These are phyloP conservation scores for Hemaris fuciformis DNA, from an alignment of 2,888 invertebrate genomes.

Conservation along the genomic window DNA sequence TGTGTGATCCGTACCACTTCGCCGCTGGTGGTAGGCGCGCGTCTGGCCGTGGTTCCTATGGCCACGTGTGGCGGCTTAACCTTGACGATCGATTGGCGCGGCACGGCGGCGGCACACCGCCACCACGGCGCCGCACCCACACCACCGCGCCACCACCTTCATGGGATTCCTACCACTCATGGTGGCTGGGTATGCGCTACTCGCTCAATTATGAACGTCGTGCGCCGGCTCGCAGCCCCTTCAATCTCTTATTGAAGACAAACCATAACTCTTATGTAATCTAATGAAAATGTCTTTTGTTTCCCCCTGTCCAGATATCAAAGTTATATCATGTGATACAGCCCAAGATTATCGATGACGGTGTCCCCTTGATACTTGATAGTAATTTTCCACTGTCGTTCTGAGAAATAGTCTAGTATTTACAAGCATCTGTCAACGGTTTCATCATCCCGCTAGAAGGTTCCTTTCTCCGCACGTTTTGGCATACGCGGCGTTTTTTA, in stretches of 20 bases:
- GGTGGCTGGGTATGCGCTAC: not conserved
- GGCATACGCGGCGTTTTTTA: not conserved
- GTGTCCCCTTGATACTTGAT: not conserved
- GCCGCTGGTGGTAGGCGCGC: not conserved
- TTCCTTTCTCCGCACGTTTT: not conserved
- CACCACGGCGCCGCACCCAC: conserved; percentile 51
- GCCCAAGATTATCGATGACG: not conserved
- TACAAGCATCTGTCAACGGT: not conserved
- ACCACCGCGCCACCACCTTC: conserved; percentile 56
- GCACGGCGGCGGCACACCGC: conserved; percentile 48
- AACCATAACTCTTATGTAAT: no score
- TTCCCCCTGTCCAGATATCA: not conserved
- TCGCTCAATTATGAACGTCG: not conserved
- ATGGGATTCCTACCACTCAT: conserved; percentile 42
- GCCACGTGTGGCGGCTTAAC: conserved; percentile 58
- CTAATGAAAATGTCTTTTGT: no score
- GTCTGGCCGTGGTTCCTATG: not conserved
- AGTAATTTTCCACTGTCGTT: not conserved
- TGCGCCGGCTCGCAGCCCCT: not conserved
- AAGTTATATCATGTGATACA: not conserved
- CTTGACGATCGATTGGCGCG: conserved; percentile 75
- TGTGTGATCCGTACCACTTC: not conserved
- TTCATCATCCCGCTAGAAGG: not conserved
- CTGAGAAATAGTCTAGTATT: not conserved
- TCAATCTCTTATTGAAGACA: no score